Conservation (phyloP, 1,140 invertebrate genomes). For the Lepidurus arcticus region DNA sequence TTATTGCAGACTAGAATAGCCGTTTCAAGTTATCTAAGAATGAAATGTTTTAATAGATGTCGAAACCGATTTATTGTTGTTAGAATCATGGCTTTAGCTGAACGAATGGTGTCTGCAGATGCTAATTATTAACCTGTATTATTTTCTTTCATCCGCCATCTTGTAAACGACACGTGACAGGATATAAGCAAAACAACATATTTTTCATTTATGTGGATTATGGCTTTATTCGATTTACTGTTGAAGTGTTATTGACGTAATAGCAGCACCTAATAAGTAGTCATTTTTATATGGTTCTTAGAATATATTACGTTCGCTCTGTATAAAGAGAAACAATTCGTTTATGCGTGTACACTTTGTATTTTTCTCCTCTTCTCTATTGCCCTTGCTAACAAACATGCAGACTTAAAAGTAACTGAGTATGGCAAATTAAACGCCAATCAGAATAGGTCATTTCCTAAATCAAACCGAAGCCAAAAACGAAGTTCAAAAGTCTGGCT, state of each 20-base stretch:
- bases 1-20: too few relatives aligned
- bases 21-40: not conserved
- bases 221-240: not conserved
- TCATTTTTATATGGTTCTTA: not conserved
- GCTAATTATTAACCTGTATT: not conserved
- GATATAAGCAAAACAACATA: not conserved
- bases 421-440: too few relatives aligned
- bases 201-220: not conserved
- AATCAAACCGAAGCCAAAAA: too few relatives aligned
- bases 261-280: not conserved
- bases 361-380: too few relatives aligned
- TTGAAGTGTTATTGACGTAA: slow-evolving; percentile 1
- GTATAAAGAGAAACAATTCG: too few relatives aligned
- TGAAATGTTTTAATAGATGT: slow-evolving; percentile 7
- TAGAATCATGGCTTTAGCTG: not conserved
- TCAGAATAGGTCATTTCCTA: too few relatives aligned
- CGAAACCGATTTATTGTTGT: not conserved
- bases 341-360: too few relatives aligned
- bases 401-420: too few relatives aligned
- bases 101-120: not conserved
- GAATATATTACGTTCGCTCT: not conserved
- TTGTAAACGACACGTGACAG: slow-evolving; percentile 6
- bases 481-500: too few relatives aligned
- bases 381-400: too few relatives aligned
- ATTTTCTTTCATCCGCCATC: not conserved